Base-by-base conservation (phyloP, 2,113 vertebrate species). In the Scomber colias region DNA sequence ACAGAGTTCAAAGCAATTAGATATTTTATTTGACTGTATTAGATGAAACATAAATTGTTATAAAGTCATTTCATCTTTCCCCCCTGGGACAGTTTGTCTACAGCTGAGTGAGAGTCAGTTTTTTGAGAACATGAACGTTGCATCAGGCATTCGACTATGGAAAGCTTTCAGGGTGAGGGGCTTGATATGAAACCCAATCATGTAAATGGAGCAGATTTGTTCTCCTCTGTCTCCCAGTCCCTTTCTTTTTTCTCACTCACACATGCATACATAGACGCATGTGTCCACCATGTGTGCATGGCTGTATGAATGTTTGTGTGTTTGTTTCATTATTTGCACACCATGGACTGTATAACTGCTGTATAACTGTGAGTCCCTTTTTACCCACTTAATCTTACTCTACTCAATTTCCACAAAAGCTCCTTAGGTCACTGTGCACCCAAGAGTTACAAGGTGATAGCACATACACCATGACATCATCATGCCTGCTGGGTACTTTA, bases 261-360 rank as follows among this genome's bases (percentile, higher is more conserved):
- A 45, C 48, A 56, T 50, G 63, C 69, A 11, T 8, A 12, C 68
- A 21, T 51, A 27, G 6, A 27, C 84, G 68, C 82, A 88, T 79
- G 61, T 89, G 90, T 82, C 35, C 54, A 46, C 76, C 75, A 87
- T 81, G 85, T 90, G 87, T 78, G 81, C 51, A n/a, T 27, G 72
- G 19, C 77, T 53, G 30, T 64, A 71, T 66, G 75, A 51, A 60
- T 69, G 30, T 85, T 64, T 82, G 63, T 75, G 78, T 75, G 63
- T 86, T 73, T 71, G 21, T 55, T 57, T 72, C 59, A 54, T 53
- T 66, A 10, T 64, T 15, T 53, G 54, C 51, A 53, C 51, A 7
- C n/a, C 54, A 40, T 9, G 35, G 9, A 40, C 35, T 19, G 35
- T 48, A 48, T 30, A 66, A n/a, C 19, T 62, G 75, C 51, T 6